A percentile compares a stretch with the other conserved stretches of the same genome.
Evolutionary conservation across 2,888 invertebrate species (phyloP).

Genomic region (Adelognathus sp.): DNA sequence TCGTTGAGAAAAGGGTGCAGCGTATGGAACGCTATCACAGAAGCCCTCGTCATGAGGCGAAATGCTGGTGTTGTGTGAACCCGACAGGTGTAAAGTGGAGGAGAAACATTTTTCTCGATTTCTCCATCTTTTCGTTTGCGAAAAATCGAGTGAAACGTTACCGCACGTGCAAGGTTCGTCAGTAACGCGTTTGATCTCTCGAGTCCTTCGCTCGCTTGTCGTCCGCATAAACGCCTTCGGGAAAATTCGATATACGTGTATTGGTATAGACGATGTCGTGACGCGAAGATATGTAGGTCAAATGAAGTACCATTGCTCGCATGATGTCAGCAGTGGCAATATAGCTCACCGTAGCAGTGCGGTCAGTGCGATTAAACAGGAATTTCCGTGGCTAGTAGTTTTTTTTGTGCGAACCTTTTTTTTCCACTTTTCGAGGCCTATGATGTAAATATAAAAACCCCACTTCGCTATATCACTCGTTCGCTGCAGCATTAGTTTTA

Average conservation of each 20-base stretch:
- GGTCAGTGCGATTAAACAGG: not conserved
- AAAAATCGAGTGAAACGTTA: slow-evolving; percentile 3
- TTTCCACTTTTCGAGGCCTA: not conserved
- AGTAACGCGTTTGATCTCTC: slow-evolving; percentile 7
- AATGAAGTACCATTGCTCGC: not conserved
- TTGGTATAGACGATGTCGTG: not conserved
- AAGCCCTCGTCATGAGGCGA: not conserved
- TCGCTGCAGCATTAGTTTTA: not conserved
- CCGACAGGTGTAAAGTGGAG: slow-evolving; percentile 9
- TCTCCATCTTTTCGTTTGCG: not conserved
- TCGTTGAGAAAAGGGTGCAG: not conserved
- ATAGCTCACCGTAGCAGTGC: not conserved
- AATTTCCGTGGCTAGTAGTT: not conserved
- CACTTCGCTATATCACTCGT: not conserved
- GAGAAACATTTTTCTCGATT: slow-evolving; percentile 4
- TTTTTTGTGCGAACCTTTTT: not conserved
- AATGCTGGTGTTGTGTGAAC: not conserved
- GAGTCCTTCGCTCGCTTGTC: not conserved
- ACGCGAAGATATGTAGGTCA: slow-evolving; percentile 30
- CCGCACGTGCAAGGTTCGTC: slow-evolving; percentile 1
- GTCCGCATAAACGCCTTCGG: not conserved
- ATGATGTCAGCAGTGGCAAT: not conserved
- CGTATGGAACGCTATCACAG: not conserved
- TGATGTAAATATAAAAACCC: not conserved
- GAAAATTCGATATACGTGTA: slow-evolving; percentile 35